Conservation (phyloP, 2,888 invertebrate species). For the Tromatobia lineatoria region DNA sequence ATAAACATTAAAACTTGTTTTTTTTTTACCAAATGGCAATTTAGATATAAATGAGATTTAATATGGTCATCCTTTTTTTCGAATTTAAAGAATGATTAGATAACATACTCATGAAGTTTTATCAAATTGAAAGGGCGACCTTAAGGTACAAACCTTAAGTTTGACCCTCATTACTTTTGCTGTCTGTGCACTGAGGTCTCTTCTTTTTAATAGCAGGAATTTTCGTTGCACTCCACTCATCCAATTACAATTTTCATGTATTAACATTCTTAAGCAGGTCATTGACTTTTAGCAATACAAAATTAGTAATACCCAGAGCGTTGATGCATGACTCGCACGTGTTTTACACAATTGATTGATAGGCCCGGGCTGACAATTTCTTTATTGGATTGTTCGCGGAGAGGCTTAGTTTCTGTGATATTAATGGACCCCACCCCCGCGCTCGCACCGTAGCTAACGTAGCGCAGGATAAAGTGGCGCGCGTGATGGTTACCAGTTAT, state of each 20-base stretch:
- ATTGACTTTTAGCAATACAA: constrained; percentile 16
- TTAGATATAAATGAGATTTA: too few relatives aligned
- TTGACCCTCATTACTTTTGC: background rate
- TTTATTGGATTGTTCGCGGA: constrained; percentile 44
- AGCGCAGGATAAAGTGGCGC: constrained; percentile 69
- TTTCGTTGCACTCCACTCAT: constrained; percentile 28
- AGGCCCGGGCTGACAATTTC: constrained; percentile 22
- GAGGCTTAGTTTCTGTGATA: constrained; percentile 54
- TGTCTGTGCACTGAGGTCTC: too few relatives aligned
- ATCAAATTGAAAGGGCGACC: too few relatives aligned
- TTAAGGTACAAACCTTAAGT: background rate
- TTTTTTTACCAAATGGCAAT: too few relatives aligned
- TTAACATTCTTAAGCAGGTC: constrained; percentile 33
- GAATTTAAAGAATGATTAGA: too few relatives aligned
- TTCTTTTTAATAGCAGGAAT: constrained; percentile 1
- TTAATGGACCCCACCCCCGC: constrained; percentile 64
- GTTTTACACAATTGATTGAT: constrained; percentile 34
- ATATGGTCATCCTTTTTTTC: too few relatives aligned
- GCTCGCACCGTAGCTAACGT: constrained; percentile 39
- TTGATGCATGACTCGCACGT: background rate
- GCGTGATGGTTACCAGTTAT: constrained; percentile 80
- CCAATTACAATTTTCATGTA: constrained; percentile 29
- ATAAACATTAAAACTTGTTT: too few relatives aligned
- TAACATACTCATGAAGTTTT: too few relatives aligned
- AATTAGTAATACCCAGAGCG: background rate